Base-by-base conservation (phyloP, 2,888 invertebrate species). In the Linyphia triangularis region DNA sequence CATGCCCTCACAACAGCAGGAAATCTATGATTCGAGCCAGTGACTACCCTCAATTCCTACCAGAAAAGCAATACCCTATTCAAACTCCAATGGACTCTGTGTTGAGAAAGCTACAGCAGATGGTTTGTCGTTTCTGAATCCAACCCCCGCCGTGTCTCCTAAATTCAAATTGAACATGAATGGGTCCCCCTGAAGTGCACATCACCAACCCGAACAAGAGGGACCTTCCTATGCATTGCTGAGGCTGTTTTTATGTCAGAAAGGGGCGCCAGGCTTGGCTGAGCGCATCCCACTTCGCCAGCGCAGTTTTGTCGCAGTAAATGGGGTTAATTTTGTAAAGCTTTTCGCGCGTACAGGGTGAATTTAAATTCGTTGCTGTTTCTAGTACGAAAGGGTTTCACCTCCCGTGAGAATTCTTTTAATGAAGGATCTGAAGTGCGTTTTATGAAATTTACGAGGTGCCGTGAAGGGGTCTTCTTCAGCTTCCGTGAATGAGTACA, bases 281-380 rank as follows among this genome's bases (percentile, higher is more conserved):
- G 70, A 67, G 59, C 70, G 33, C 75, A 30, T 70, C 84, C 78
- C 78, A 78, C 78, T 78, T 70, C 79, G 78, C 22, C 43, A 19
- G 65, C 30, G 33, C 67, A 43, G 30, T 33, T 77, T 51, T 85
- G 86, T 79, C 65, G 33, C 43, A 81, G 67, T 88, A 88, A 88
- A 88, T 81, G 75, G 86, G 86, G 86, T 88, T 88, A 88, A 88
- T 88, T 88, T 88, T 81, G 75, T 75, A 88, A 79, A 75, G 72
- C 83, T 65, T 26, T 67, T 40, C 65, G 57, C 30, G 57, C 73
- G 24, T 16, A 16, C 33, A 2, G 43, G 30, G 79, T 51, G 79
- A 67, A 79, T 79, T 79, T 79, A 79, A 51, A 51, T 51, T 33
- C 9, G 5, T 4, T 33, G 5, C 33, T 33, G 4, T 37, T 26